Percentiles rank a stretch among this genome's conserved stretches.
Evolutionary conservation across 2,888 invertebrate genomes (phyloP).

Genomic region (Gari tellinella): DNA sequence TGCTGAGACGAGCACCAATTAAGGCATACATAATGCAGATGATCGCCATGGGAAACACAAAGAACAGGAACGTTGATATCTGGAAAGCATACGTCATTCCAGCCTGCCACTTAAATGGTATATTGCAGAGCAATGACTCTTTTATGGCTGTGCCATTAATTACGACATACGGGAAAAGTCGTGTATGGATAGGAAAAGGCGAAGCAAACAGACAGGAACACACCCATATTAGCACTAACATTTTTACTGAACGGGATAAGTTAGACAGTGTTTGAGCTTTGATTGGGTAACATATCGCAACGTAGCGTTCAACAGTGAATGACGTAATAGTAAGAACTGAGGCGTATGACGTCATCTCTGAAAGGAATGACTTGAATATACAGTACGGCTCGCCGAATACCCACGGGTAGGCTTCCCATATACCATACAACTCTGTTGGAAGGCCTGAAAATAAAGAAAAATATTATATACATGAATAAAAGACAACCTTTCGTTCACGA

Average conservation of each 20-base stretch:
- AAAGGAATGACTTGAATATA: conserved; percentile 84
- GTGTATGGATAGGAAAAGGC: conserved; percentile 78
- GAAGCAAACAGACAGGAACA: conserved; percentile 90
- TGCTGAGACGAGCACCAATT: conserved; percentile 74
- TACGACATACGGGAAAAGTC: conserved; percentile 69
- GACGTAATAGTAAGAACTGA: conserved; percentile 96
- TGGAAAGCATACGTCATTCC: conserved; percentile 87
- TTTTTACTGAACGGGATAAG: conserved; percentile 89
- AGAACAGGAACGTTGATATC: conserved; percentile 92
- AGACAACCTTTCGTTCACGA: too few species aligned
- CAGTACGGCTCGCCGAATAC: conserved; percentile 84
- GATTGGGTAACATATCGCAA: conserved; percentile 96
- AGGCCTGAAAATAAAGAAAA: conserved; percentile 82
- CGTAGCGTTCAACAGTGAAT: conserved; percentile 94
- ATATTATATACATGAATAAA: too few species aligned
- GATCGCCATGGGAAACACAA: conserved; percentile 90
- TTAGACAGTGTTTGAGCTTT: conserved; percentile 93
- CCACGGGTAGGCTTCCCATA: conserved; percentile 85
- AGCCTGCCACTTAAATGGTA: conserved; percentile 66
- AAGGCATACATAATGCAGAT: conserved; percentile 90
- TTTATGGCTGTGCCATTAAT: conserved; percentile 61
- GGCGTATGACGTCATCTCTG: conserved; percentile 91
- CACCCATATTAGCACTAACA: conserved; percentile 88
- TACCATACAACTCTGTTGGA: conserved; percentile 85
- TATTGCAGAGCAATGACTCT: conserved; percentile 77